Conservation (phyloP, 2,888 invertebrate species). For the Myathropa florea region DNA sequence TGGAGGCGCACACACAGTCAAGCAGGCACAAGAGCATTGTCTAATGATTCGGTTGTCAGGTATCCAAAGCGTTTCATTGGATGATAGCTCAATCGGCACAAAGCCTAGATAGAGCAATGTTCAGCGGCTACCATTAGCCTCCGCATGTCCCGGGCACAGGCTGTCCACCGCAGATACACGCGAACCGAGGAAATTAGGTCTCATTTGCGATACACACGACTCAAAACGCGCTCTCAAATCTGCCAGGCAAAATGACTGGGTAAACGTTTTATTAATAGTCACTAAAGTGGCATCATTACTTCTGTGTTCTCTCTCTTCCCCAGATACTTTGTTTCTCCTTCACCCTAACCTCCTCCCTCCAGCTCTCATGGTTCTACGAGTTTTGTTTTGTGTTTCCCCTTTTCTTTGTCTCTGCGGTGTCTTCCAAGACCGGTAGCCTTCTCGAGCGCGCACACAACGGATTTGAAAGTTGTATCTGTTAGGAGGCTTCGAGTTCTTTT, state of each 20-base stretch:
- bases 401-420: conserved; percentile 39
- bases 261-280: conserved; percentile 70
- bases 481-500: conserved; percentile 54
- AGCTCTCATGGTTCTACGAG: neutral
- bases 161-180: conserved; percentile 10
- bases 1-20: neutral
- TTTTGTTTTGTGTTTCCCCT: conserved; percentile 16
- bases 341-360: neutral
- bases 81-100: conserved; percentile 69
- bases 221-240: conserved; percentile 39
- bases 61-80: conserved; percentile 37
- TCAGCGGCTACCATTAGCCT: conserved; percentile 51
- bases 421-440: conserved; percentile 61
- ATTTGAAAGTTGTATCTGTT: conserved; percentile 64
- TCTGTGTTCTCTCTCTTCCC: conserved; percentile 34
- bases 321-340: neutral
- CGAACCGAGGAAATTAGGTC: conserved; percentile 55
- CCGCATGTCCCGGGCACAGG: too few relatives aligned
- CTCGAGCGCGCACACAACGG: neutral
- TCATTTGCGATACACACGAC: conserved; percentile 55
- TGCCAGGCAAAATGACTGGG: conserved; percentile 57
- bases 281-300: conserved; percentile 69
- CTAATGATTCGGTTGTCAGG: neutral
- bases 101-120: conserved; percentile 18
- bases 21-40: neutral